Conservation (phyloP, 35 echinoderm and acorn worm species). For the Apostichopus californicus region DNA sequence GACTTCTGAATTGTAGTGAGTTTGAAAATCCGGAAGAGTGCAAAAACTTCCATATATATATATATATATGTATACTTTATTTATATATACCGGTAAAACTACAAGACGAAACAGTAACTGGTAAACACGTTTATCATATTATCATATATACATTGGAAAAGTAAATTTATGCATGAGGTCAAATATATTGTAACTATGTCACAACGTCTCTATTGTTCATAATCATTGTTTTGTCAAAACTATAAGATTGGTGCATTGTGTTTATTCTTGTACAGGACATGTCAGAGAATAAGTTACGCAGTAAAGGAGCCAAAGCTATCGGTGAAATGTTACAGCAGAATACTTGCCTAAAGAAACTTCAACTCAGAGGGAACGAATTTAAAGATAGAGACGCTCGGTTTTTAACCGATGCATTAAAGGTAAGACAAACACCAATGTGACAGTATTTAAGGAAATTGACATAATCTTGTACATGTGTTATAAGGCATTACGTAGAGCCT, state of each 20-base stretch:
- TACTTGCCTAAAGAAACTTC: constrained; percentile 74
- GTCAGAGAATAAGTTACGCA: constrained; percentile 81
- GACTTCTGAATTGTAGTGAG: background rate
- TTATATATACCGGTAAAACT: too few relatives aligned
- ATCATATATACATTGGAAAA: too few relatives aligned
- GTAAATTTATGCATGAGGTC: too few relatives aligned
- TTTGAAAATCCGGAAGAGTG: too few relatives aligned
- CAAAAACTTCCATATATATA: background rate
- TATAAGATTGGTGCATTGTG: too few relatives aligned
- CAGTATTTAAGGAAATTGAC: background rate
- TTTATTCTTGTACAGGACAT: constrained; percentile 64
- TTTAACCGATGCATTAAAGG: constrained; percentile 83
- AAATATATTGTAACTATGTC: background rate
- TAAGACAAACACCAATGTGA: constrained; percentile 1
- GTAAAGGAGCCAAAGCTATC: constrained; percentile 85
- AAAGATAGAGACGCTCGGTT: constrained; percentile 90
- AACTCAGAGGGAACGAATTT: constrained; percentile 88
- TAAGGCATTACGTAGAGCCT: too few relatives aligned
- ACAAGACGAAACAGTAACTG: too few relatives aligned
- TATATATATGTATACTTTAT: too few relatives aligned
- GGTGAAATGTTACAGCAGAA: constrained; percentile 92
- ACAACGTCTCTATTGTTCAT: background rate
- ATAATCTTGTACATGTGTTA: too few relatives aligned
- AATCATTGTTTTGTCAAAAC: too few relatives aligned
- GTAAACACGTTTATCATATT: too few relatives aligned